Evolutionary conservation across 2,113 vertebrate genomes (phyloP).

Genomic region (Oreamnos americanus): DNA sequence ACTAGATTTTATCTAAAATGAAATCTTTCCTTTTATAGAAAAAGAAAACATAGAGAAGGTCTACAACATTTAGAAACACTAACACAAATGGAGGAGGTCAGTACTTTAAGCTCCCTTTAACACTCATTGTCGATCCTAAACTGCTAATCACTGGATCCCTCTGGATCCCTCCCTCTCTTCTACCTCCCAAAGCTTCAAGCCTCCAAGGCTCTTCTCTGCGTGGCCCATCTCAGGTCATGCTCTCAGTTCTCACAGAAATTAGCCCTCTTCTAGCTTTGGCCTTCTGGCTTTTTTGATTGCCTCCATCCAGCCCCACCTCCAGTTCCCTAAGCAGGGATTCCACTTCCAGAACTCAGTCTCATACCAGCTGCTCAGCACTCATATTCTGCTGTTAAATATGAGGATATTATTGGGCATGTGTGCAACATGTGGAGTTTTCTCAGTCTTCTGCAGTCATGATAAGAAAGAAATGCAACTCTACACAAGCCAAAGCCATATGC

Average conservation of each 20-base stretch:
- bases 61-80: neutral
- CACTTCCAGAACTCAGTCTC: neutral
- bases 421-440: neutral
- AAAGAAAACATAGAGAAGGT: neutral
- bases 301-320: neutral
- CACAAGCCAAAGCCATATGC: neutral
- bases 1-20: conserved; percentile 6
- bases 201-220: neutral
- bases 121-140: neutral
- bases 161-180: neutral
- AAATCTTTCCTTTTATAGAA: neutral
- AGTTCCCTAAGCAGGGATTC: neutral
- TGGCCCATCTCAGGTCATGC: neutral
- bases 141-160: neutral
- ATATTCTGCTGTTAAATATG: neutral
- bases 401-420: neutral
- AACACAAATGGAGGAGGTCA: neutral
- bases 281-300: neutral
- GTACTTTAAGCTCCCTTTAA: neutral
- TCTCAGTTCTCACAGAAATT: neutral
- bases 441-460: neutral
- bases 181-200: neutral
- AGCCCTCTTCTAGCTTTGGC: neutral
- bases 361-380: neutral
- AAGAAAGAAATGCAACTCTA: neutral